Evolutionary conservation across 1,140 invertebrate genomes (phyloP).

Genomic region (Mylabris phalerata): DNA sequence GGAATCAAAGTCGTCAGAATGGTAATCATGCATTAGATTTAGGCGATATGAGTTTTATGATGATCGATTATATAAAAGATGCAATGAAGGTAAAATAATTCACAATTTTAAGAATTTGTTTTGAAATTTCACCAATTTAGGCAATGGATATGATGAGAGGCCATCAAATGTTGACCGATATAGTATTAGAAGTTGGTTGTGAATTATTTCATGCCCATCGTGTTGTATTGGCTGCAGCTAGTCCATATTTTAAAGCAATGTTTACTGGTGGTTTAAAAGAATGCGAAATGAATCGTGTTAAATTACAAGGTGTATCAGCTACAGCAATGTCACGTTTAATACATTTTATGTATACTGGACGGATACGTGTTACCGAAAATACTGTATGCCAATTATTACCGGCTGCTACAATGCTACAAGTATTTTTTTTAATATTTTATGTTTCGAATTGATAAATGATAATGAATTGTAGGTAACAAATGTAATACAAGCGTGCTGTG

Average conservation of each 20-base stretch:
- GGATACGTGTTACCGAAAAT: conserved; percentile 80
- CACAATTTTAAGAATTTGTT: conserved; percentile 2
- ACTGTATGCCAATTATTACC: conserved; percentile 85
- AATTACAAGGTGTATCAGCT: conserved; percentile 79
- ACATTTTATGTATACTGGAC: conserved; percentile 87
- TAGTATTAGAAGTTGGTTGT: conserved; percentile 75
- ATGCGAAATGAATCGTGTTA: conserved; percentile 76
- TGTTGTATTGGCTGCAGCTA: conserved; percentile 84
- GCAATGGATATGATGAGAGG: conserved; percentile 86
- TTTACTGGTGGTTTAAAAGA: conserved; percentile 83
- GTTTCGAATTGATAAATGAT: background rate
- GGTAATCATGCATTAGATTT: conserved; percentile 42
- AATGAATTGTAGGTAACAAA: conserved; percentile 60
- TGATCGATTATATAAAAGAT: conserved; percentile 77
- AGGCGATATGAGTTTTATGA: conserved; percentile 80
- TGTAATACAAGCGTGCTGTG: conserved; percentile 86
- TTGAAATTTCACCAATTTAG: conserved; percentile 35
- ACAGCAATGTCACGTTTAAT: conserved; percentile 77
- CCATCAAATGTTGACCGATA: conserved; percentile 85
- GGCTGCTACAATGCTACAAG: conserved; percentile 91
- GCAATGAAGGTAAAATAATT: conserved; percentile 59
- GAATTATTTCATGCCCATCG: conserved; percentile 86
- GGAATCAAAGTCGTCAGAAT: conserved; percentile 13
- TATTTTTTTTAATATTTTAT: conserved; percentile 37
- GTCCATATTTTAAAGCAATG: conserved; percentile 95